Percentiles rank a stretch among this genome's conserved stretches.
Conservation (phyloP, 2,113 vertebrate species). For the Sisor rabdophorus region DNA sequence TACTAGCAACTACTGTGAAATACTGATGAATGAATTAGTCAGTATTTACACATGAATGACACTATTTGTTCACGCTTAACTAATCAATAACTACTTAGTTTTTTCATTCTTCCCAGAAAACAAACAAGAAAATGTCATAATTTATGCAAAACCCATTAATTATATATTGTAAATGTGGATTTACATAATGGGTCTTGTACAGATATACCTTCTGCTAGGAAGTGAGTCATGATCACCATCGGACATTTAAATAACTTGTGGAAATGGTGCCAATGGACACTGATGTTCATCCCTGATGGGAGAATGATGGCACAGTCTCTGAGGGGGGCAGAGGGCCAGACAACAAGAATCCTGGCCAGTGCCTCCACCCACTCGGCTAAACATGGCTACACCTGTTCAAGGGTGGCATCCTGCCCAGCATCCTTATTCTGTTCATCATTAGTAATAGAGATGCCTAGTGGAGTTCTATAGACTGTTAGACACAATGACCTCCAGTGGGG, state of each 20-base stretch:
- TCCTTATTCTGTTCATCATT: neutral
- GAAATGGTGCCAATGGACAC: neutral
- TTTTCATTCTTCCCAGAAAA: too few relatives aligned
- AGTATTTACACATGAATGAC: too few relatives aligned
- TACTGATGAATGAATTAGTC: too few relatives aligned
- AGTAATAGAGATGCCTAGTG: neutral
- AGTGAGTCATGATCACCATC: constrained; percentile 10
- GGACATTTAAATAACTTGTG: neutral
- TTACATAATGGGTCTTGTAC: neutral
- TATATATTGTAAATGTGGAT: too few relatives aligned
- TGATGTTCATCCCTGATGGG: constrained; percentile 1
- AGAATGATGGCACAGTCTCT: constrained; percentile 14
- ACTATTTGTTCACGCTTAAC: too few relatives aligned
- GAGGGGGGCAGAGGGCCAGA: constrained; percentile 4
- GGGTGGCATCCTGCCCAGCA: neutral
- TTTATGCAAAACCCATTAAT: too few relatives aligned
- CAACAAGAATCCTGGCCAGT: neutral
- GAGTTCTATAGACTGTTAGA: neutral
- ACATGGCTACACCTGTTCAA: constrained; percentile 20
- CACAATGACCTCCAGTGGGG: neutral
- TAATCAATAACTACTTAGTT: too few relatives aligned
- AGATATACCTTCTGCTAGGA: neutral
- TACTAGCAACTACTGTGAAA: too few relatives aligned
- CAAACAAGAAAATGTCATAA: too few relatives aligned
- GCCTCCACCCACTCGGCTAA: constrained; percentile 10